Evolutionary conservation across 1,140 invertebrate species (phyloP).

Genomic region (Zaprionus capensis): DNA sequence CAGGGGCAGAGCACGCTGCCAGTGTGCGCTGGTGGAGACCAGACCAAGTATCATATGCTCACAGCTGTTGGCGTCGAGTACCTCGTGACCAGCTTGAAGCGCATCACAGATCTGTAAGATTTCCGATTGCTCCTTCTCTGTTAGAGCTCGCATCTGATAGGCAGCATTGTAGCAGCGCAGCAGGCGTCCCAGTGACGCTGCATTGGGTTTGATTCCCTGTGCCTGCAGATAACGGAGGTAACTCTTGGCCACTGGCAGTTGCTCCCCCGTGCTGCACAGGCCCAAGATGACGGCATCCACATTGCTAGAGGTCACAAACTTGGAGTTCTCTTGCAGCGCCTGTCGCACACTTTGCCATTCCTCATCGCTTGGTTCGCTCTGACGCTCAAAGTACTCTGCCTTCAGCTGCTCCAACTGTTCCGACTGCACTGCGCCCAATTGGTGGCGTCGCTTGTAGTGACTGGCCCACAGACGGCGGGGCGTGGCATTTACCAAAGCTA

Average conservation of each 20-base stretch:
- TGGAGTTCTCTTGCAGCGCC: constrained; percentile 52
- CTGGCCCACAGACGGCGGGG: constrained; percentile 43
- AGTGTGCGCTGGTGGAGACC: constrained; percentile 86
- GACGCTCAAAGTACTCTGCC: constrained; percentile 44
- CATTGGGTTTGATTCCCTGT: constrained; percentile 84
- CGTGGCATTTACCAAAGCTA: background rate
- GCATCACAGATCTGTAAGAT: constrained; percentile 86
- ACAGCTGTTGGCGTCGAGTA: constrained; percentile 86
- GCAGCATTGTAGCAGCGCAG: constrained; percentile 85
- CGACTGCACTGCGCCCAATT: constrained; percentile 37
- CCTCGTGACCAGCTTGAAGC: constrained; percentile 86
- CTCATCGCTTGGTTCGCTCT: constrained; percentile 29
- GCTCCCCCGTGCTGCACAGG: constrained; percentile 82
- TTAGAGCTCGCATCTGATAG: constrained; percentile 76
- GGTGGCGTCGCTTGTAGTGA: constrained; percentile 53
- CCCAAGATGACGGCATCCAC: constrained; percentile 87
- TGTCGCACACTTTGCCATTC: constrained; percentile 63
- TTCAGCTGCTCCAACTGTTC: constrained; percentile 64
- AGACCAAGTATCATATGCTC: constrained; percentile 87
- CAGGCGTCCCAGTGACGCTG: constrained; percentile 86
- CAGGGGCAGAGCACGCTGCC: constrained; percentile 87
- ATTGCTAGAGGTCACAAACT: constrained; percentile 84
- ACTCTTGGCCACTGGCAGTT: constrained; percentile 85
- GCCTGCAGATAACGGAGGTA: constrained; percentile 86
- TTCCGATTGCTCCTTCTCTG: constrained; percentile 85